These are phyloP conservation scores for Urophycis tenuis DNA, from an alignment of 2,797 vertebrate genomes.

Conservation along the genomic window DNA sequence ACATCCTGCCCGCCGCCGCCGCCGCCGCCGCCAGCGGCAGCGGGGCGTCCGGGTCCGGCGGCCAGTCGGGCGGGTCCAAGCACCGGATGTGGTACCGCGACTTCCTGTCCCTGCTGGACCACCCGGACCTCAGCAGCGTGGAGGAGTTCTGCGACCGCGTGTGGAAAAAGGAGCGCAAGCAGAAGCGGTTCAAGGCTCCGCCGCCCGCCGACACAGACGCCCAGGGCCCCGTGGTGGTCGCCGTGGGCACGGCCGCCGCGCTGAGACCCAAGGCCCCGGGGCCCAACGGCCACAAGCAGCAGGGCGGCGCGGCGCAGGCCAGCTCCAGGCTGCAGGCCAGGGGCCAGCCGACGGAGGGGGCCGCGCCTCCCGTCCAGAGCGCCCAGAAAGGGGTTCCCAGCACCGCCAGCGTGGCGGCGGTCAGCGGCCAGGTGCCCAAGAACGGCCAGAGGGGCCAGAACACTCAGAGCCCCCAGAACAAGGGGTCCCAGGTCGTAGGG, in stretches of 20 bases:
- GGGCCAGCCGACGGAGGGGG: constrained; percentile 36
- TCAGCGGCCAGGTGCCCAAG: constrained; percentile 43
- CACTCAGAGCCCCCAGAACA: constrained; percentile 55
- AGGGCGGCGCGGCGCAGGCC: constrained; percentile 50
- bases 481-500: constrained; percentile 62
- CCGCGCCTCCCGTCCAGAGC: constrained; percentile 34
- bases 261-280: constrained; percentile 44
- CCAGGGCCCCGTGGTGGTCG: constrained; percentile 36
- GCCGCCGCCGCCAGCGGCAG: constrained; percentile 66
- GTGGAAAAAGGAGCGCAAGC: constrained; percentile 95
- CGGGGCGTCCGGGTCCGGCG: too few relatives aligned
- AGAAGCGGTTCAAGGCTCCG: constrained; percentile 82
- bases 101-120: constrained; percentile 96
- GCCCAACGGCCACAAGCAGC: constrained; percentile 59
- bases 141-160: constrained; percentile 99
- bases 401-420: constrained; percentile 19
- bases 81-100: constrained; percentile 97
- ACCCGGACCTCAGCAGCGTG: constrained; percentile 91
- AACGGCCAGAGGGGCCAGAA: constrained; percentile 55
- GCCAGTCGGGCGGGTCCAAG: constrained; percentile 64
- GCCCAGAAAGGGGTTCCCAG: constrained; percentile 44
- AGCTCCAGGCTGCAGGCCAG: constrained; percentile 50
- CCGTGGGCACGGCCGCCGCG: constrained; percentile 18
- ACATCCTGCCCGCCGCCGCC: constrained; percentile 82
- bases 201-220: too few relatives aligned